Base-by-base conservation (phyloP, 2,113 vertebrate genomes). In the Brienomyrus longianalis region DNA sequence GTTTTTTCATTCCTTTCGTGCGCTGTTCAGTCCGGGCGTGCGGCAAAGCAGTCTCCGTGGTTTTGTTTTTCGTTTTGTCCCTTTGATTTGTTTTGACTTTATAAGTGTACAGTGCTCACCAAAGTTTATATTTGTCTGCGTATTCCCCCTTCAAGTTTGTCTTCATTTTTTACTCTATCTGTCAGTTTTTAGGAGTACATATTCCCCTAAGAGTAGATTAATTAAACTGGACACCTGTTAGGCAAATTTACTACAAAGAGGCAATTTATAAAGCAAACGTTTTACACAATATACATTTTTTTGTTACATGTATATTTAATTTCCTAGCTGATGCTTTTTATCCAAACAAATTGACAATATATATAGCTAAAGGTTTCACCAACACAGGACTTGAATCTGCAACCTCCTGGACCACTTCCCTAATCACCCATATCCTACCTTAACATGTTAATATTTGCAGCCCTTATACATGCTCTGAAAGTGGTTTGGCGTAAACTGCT, bases 181-280 rank as follows among this genome's bases (percentile, higher is more conserved):
- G 88, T 86, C 90, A 88, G 89, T 89, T 90, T 90, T 89, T 89
- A 88, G 54, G 85, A 87, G 54, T 23, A 89, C 83, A 59, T 3
- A 51, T 90, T 92, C 91, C 86, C 92, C 87, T 92, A 56, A 90
- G 92, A 91, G 91, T 89, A 91, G 90, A 90, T 91, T 93, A 91
- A 93, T 94, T 94, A 94, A 95, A 94, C 90, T 91, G 92, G 92
- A 93, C 94, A 95, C 93, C 94, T 95, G 94, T 93, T 93, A 93
- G 92, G 90, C 90, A 91, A 93, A 93, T 93, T 88, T 91, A 43
- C 89, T 91, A 90, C 91, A 92, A 93, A 94, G 91, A 90, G 93
- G 88, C 84, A 90, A 88, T 93, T 95, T 93, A 92, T 89, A 90
- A 92, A 92, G 9, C 10, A 80, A 45, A 91, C 90, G 91, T 56